These are phyloP conservation scores for Apodemus sylvaticus DNA, from an alignment of 2,113 vertebrate genomes.

Conservation along the genomic window DNA sequence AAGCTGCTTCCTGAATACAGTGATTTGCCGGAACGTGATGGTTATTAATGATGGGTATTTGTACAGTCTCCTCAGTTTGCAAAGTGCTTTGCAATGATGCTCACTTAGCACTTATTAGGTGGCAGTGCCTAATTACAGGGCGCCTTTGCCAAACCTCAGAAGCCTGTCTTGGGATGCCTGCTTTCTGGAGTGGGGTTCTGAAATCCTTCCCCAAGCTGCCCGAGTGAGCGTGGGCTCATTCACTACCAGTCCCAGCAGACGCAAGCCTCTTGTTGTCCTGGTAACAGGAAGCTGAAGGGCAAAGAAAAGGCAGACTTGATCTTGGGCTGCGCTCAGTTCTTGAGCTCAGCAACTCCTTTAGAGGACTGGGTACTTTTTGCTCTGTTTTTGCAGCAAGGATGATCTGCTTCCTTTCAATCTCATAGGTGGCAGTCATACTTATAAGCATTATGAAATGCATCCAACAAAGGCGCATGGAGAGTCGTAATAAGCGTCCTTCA, in stretches of 20 bases:
- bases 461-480: not conserved
- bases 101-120: slow-evolving; percentile 49
- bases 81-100: slow-evolving; percentile 24
- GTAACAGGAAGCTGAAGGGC: not conserved
- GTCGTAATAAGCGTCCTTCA: not conserved
- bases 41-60: not conserved
- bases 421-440: not conserved
- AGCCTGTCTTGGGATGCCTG: not conserved
- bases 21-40: not conserved
- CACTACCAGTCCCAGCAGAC: not conserved
- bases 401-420: not conserved
- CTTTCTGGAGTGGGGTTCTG: not conserved
- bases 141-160: not conserved
- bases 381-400: not conserved
- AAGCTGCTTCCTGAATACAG: not conserved
- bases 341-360: not conserved
- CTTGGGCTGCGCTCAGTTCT: not conserved
- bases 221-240: not conserved
- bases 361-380: not conserved
- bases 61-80: not conserved
- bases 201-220: not conserved
- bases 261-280: not conserved
- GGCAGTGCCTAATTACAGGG: slow-evolving; percentile 38
- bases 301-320: not conserved
- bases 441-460: not conserved